These are phyloP conservation scores for Deilephila elpenor DNA, from an alignment of 2,888 invertebrate species.

Conservation along the genomic window DNA sequence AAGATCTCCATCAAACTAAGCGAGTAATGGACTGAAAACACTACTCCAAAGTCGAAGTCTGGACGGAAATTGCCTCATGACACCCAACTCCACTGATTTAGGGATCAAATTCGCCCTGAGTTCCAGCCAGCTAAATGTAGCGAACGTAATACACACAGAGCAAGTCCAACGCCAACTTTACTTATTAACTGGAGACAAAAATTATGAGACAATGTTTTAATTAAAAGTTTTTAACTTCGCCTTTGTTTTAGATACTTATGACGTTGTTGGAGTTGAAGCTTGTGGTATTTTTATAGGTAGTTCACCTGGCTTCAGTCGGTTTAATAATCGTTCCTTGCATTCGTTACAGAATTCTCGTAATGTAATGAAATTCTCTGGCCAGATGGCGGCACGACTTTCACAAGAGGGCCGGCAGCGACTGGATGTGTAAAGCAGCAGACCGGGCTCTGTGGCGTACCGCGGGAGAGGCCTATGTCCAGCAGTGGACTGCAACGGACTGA, in stretches of 20 bases:
- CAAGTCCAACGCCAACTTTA: not conserved
- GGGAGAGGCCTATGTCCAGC: too few relatives aligned
- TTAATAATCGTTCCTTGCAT: not conserved
- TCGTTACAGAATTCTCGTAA: too few relatives aligned
- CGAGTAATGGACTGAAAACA: slow-evolving; percentile 6
- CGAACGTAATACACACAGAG: slow-evolving; percentile 26
- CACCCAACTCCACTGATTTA: slow-evolving; percentile 1
- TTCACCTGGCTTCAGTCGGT: not conserved
- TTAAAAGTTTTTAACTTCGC: slow-evolving; percentile 11
- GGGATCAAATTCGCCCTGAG: not conserved
- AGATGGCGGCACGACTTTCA: too few relatives aligned
- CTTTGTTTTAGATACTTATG: not conserved
- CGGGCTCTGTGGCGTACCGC: too few relatives aligned
- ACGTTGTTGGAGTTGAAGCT: not conserved
- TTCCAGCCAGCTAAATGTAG: slow-evolving; percentile 19
- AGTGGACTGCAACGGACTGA: too few relatives aligned
- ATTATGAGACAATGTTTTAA: slow-evolving; percentile 25
- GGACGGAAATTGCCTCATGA: slow-evolving; percentile 2
- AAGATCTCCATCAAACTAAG: not conserved
- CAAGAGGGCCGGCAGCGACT: too few relatives aligned
- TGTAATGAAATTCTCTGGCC: too few relatives aligned
- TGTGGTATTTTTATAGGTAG: slow-evolving; percentile 2
- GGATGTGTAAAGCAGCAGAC: too few relatives aligned
- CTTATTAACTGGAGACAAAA: slow-evolving; percentile 21
- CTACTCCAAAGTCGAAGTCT: slow-evolving; percentile 13